Conservation (phyloP, 1,140 invertebrate genomes). For the Drosophila seguyi region DNA sequence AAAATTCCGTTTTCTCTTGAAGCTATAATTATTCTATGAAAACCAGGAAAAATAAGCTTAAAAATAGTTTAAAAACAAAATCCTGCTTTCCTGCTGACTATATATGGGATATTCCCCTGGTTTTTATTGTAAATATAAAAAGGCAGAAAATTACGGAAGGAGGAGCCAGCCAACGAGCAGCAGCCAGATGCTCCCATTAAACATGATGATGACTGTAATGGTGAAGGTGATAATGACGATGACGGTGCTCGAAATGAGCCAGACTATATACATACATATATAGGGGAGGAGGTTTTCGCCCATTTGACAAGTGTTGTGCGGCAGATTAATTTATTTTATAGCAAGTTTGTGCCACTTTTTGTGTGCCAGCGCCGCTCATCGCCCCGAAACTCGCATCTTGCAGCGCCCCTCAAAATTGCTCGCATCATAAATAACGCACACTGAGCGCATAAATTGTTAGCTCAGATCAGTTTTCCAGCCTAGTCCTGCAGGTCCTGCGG, state of each 20-base stretch:
- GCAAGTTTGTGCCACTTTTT: constrained; percentile 68
- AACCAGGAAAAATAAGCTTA: too few relatives aligned
- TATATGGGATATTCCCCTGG: neutral
- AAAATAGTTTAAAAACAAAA: neutral
- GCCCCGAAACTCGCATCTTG: constrained; percentile 10
- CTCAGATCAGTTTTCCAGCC: constrained; percentile 14
- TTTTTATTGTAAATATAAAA: neutral
- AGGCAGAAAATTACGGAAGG: constrained; percentile 4
- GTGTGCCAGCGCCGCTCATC: constrained; percentile 21
- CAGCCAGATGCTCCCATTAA: constrained; percentile 45
- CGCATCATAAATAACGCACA: constrained; percentile 66
- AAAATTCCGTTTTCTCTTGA: too few relatives aligned
- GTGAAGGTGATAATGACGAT: constrained; percentile 17
- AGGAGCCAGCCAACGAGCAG: constrained; percentile 10
- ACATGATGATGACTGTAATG: constrained; percentile 49
- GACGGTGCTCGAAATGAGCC: constrained; percentile 50
- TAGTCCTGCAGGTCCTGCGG: constrained; percentile 8
- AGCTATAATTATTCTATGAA: too few relatives aligned
- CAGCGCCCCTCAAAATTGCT: constrained; percentile 32
- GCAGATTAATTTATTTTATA: constrained; percentile 78
- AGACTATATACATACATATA: constrained; percentile 23
- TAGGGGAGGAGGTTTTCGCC: constrained; percentile 16
- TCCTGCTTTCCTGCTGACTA: neutral
- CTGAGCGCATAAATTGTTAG: constrained; percentile 59
- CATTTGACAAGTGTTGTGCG: constrained; percentile 63